Evolutionary conservation across 2,113 vertebrate genomes (phyloP).

Genomic region (Oreocharis arfaki): DNA sequence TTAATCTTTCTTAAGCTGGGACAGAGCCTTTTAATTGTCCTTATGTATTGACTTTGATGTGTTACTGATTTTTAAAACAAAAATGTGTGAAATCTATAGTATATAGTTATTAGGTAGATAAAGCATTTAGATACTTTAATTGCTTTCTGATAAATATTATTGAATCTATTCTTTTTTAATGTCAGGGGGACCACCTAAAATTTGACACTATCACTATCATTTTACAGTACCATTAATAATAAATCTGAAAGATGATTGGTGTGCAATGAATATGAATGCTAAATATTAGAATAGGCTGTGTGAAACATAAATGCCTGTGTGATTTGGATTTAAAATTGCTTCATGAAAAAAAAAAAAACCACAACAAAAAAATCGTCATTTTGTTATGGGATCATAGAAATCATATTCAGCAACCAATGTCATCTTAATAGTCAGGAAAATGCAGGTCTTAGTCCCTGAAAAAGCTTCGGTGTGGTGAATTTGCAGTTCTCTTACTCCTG

Average conservation of each 20-base stretch:
- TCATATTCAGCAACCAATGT: not conserved
- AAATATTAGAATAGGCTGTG: not conserved
- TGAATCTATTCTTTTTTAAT: not conserved
- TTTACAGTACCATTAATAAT: not conserved
- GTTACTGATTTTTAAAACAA: not conserved
- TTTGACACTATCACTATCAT: not conserved
- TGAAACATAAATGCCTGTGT: not conserved
- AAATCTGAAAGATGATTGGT: not conserved
- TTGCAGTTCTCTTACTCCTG: not conserved
- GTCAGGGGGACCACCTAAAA: not conserved
- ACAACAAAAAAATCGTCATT: not conserved
- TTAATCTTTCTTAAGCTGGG: not conserved
- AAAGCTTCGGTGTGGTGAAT: not conserved
- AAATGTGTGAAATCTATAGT: not conserved
- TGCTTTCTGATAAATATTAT: not conserved
- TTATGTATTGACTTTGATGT: rapidly evolving
- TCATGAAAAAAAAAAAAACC: not conserved
- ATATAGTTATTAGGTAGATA: not conserved
- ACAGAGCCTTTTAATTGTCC: not conserved
- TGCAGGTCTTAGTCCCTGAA: not conserved
- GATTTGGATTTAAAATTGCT: not conserved
- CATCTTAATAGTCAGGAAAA: not conserved
- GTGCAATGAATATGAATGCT: not conserved
- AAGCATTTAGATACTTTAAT: not conserved
- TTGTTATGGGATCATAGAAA: not conserved